These are phyloP conservation scores for Drosophila truncata DNA, from an alignment of 1,140 invertebrate species.

Conservation along the genomic window DNA sequence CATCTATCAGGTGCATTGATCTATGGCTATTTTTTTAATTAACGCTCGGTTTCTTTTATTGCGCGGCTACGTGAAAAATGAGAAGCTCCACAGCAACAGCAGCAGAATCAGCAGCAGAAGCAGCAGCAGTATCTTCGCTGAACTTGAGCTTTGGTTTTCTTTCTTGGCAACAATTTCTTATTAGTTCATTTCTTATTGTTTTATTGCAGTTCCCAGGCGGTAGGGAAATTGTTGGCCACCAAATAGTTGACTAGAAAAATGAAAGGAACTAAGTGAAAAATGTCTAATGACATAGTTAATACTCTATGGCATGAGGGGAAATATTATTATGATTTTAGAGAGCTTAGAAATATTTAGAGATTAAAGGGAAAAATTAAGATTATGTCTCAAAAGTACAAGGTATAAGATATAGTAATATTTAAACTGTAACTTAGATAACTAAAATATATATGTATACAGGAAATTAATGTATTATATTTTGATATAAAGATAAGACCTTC, in stretches of 20 bases:
- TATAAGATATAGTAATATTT: background rate
- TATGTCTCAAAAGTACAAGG: too few species aligned
- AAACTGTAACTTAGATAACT: background rate
- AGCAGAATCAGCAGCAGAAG: background rate
- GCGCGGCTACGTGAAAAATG: conserved; percentile 69
- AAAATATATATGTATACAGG: background rate
- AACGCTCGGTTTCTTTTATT: conserved; percentile 82
- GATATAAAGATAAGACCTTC: too few species aligned
- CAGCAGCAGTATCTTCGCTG: conserved; percentile 16
- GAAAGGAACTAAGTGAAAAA: conserved; percentile 17
- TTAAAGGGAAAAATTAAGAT: background rate
- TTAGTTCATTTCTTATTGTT: conserved; percentile 55
- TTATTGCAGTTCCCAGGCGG: conserved; percentile 50
- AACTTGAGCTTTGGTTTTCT: conserved; percentile 38
- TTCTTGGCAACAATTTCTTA: conserved; percentile 47
- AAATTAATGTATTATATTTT: too few species aligned
- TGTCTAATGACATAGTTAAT: conserved; percentile 23
- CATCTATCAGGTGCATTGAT: conserved; percentile 82
- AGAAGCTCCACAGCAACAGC: conserved; percentile 32
- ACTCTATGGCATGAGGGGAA: conserved; percentile 1
- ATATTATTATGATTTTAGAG: background rate
- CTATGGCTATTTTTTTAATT: conserved; percentile 83
- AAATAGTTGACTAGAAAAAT: conserved; percentile 29
- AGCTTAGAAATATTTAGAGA: too few species aligned
- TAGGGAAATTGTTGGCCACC: conserved; percentile 40